Evolutionary conservation across 2,888 invertebrate species (phyloP), one percentile per base, ranked within the genome.

Genomic region (Leptinotarsa peninsularis): DNA sequence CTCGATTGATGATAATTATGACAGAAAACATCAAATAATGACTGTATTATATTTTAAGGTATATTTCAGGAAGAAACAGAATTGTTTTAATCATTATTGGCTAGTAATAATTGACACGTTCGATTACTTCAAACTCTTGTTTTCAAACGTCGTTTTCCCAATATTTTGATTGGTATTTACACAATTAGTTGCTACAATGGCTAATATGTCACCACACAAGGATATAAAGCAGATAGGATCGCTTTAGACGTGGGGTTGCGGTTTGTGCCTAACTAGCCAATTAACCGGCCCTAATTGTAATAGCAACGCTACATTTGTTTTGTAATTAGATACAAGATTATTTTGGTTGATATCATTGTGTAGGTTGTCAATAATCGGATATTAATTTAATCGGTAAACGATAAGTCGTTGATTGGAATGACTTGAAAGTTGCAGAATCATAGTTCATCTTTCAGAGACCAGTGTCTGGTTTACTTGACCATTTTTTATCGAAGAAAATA

Each of bases 241-340:
- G 74, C 78, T 78, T 78, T 77, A 73, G 75, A 75, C 74, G 63
- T 79, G 76, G 83, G 83, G 82, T 83, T 84, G 85, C 78, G 84
- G 84, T 83, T 82, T 79, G 73, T 80, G 81, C 82, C 81, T 82
- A 85, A 84, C 83, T 82, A 83, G 80, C 83, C 84, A 84, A 85
- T 85, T 85, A 85, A 84, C 83, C 83, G 82, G 79, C 79, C 81
- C 84, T 84, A 84, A 84, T 85, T 85, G 83, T 82, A 81, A 80
- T 77, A 78, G 84, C 80, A 79, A 83, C 82, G 84, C 81, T 82
- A 83, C 84, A 84, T 85, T 84, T 84, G 83, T 84, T 83, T 82
- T 79, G 82, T 83, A 85, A 85, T 84, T 85, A 83, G 78, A 77
- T 80, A 80, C 81, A 79, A 82, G 82, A 83, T 83, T 76, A 72